phyloP scores from a whole-genome alignment of 2,797 vertebrate species.

The Adrianichthys oophorus region DNA sequence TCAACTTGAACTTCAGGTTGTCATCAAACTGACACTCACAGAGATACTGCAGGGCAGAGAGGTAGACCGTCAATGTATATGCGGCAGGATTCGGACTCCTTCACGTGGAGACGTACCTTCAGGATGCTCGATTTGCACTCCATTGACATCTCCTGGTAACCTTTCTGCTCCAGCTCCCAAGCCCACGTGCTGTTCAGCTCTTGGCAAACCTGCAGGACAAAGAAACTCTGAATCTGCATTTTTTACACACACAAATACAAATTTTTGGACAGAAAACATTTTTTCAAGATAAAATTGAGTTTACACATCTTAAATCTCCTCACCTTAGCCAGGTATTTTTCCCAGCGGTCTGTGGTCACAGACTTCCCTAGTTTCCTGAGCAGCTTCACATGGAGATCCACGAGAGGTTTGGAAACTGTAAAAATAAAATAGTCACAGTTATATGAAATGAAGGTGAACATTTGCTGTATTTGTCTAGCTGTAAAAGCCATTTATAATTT shows the following conservation, averaged over 20 bases:
- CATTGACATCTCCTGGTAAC: slow-evolving; percentile 93
- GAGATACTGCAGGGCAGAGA: slow-evolving; percentile 82
- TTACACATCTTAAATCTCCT: slow-evolving; percentile 18
- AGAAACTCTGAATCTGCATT: background rate
- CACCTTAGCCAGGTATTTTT: slow-evolving; percentile 97
- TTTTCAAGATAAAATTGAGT: background rate
- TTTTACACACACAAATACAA: background rate
- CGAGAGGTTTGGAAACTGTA: slow-evolving; percentile 90
- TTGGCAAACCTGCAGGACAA: slow-evolving; percentile 86
- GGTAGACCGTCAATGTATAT: background rate
- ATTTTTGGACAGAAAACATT: background rate
- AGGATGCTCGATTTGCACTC: slow-evolving; percentile 95
- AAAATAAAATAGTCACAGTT: slow-evolving; percentile 23
- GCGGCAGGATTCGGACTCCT: background rate
- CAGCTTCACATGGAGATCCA: slow-evolving; percentile 97
- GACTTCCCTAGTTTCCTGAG: slow-evolving; percentile 96
- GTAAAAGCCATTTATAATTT: no score
- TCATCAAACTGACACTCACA: slow-evolving; percentile 99
- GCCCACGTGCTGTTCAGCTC: slow-evolving; percentile 98
- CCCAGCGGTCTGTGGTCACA: slow-evolving; percentile 95
- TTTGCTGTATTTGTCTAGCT: no score
- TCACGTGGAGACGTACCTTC: slow-evolving; percentile 80
- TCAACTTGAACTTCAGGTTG: slow-evolving; percentile 96
- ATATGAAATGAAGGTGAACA: background rate
- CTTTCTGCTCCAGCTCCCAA: slow-evolving; percentile 98